These are phyloP conservation scores for Galendromus occidentalis DNA, from an alignment of 1,140 invertebrate species.

Conservation along the genomic window DNA sequence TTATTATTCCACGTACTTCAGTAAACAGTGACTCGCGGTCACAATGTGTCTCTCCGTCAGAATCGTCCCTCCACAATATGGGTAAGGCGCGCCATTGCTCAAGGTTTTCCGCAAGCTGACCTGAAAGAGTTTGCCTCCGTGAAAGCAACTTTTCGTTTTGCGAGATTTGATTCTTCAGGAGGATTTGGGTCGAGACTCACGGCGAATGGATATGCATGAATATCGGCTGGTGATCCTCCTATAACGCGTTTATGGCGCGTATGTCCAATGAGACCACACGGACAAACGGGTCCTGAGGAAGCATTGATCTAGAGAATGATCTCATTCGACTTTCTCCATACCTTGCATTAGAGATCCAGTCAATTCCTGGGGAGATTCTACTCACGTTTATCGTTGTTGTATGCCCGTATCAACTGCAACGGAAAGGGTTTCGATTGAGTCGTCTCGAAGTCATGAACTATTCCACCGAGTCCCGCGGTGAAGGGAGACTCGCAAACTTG, in stretches of 20 bases:
- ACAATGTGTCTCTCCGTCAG: constrained; percentile 26
- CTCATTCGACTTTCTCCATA: too few relatives aligned
- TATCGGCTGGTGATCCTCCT: neutral
- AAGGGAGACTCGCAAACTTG: too few relatives aligned
- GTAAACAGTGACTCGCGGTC: constrained; percentile 28
- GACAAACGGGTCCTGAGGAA: neutral
- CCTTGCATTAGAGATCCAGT: too few relatives aligned
- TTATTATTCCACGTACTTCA: neutral
- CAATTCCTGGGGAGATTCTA: too few relatives aligned
- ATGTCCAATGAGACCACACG: neutral
- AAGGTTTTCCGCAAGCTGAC: neutral
- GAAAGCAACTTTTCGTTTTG: neutral
- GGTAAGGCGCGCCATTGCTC: neutral
- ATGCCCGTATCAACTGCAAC: too few relatives aligned
- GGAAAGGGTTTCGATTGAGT: too few relatives aligned
- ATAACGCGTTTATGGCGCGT: neutral
- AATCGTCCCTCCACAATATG: constrained; percentile 23
- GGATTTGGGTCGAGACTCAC: constrained; percentile 13
- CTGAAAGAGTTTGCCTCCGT: neutral
- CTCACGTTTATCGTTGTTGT: too few relatives aligned
- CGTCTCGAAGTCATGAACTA: too few relatives aligned
- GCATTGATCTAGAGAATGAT: neutral
- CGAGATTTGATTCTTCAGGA: neutral
- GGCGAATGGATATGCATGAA: neutral
- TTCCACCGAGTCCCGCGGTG: too few relatives aligned